Percentiles rank a stretch among this genome's conserved stretches.
These are phyloP conservation scores for Microcebus ravelobensis DNA, from an alignment of 2,113 vertebrate genomes.

Conservation along the genomic window DNA sequence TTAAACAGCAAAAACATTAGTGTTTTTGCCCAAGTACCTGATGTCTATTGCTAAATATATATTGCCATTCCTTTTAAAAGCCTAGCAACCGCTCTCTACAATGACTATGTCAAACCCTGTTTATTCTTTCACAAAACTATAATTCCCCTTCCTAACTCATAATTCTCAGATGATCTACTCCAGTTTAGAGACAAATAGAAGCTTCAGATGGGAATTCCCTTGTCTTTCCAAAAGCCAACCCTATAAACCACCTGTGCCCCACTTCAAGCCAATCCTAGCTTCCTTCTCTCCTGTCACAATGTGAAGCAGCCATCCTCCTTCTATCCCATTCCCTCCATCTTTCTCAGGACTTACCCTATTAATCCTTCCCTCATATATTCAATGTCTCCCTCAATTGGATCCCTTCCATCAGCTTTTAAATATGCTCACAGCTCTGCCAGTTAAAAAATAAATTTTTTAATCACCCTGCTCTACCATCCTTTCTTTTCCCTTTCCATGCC, in stretches of 20 bases:
- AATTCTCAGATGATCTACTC: slow-evolving; percentile 18
- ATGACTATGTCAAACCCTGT: not conserved
- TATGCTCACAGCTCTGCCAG: not conserved
- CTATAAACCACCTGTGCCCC: not conserved
- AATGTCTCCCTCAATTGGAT: not conserved
- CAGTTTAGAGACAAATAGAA: not conserved
- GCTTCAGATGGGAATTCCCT: not conserved
- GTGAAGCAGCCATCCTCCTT: not conserved
- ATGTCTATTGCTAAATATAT: not conserved
- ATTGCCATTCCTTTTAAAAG: not conserved
- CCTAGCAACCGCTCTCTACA: not conserved
- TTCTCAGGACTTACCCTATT: no score
- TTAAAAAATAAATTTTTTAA: not conserved
- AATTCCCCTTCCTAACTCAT: not conserved
- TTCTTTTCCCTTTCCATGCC: not conserved
- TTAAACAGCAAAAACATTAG: not conserved
- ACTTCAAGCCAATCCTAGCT: not conserved
- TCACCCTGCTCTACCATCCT: not conserved
- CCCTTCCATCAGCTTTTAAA: not conserved
- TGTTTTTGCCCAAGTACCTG: not conserved
- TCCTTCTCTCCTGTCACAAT: not conserved
- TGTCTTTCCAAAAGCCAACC: not conserved
- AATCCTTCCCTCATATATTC: not conserved
- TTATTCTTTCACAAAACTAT: not conserved
- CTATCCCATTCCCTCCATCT: not conserved